These are phyloP conservation scores for Meiosimyza decipiens DNA, from an alignment of 2,888 invertebrate genomes.

Conservation along the genomic window DNA sequence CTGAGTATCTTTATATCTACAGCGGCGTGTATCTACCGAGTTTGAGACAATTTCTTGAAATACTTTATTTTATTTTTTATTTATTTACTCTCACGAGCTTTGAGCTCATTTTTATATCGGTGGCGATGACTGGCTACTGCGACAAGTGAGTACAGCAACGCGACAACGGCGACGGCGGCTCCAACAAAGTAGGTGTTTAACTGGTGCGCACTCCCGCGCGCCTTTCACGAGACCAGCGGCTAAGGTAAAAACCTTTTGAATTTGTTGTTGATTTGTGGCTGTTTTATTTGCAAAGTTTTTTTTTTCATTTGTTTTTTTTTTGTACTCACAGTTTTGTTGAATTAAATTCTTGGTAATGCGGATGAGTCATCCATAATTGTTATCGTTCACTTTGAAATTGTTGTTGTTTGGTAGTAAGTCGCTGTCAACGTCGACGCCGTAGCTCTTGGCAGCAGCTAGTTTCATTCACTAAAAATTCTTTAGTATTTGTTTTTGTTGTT, in stretches of 20 bases:
- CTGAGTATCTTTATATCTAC: too few species aligned
- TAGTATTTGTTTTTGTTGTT: conserved; percentile 10
- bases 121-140: neutral
- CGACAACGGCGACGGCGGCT: neutral
- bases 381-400: neutral
- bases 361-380: conserved; percentile 38
- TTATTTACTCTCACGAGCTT: too few species aligned
- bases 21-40: conserved; percentile 2
- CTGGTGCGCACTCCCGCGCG: neutral
- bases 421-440: conserved; percentile 9
- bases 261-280: conserved; percentile 3
- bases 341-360: conserved; percentile 41
- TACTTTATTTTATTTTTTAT: too few species aligned
- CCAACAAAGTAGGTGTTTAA: conserved; percentile 8
- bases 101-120: too few species aligned
- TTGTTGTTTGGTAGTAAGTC: conserved; percentile 23
- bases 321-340: conserved; percentile 25
- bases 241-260: neutral
- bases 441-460: conserved; percentile 14
- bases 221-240: too few species aligned
- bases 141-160: conserved; percentile 21
- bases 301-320: neutral
- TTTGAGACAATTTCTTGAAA: conserved; percentile 7
- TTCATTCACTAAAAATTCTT: conserved; percentile 32
- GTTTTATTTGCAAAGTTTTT: neutral